phyloP scores from a whole-genome alignment of 2,113 vertebrate species.

The Chinchilla lanigera region DNA sequence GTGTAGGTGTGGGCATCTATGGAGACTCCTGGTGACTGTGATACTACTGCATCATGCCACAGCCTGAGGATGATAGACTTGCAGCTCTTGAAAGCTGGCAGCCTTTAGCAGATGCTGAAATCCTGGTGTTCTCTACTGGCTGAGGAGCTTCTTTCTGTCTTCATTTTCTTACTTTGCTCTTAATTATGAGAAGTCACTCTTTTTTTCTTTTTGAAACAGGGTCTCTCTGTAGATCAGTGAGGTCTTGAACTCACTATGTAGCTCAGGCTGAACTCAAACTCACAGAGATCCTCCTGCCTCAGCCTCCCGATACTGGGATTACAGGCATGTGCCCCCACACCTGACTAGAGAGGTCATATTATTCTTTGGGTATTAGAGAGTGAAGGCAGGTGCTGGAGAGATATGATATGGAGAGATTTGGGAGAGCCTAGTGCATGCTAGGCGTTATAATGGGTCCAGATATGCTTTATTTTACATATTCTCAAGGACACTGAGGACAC shows the following conservation, averaged over 20 bases:
- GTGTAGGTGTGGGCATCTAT: rapidly evolving
- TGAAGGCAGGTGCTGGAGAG: neutral
- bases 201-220: no score
- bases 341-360: neutral
- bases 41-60: rapidly evolving
- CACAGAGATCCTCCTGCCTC: no score
- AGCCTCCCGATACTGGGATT: no score
- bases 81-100: neutral
- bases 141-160: neutral
- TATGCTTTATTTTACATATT: neutral
- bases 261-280: no score
- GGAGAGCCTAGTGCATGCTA: neutral
- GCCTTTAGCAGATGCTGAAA: neutral
- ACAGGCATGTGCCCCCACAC: no score
- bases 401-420: neutral
- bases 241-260: no score
- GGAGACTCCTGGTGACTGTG: neutral
- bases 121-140: neutral
- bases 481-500: neutral
- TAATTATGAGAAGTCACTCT: neutral
- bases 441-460: neutral
- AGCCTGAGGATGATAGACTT: neutral
- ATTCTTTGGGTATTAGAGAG: neutral
- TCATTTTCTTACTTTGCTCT: neutral
- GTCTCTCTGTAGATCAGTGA: no score